Percentiles rank a stretch among this genome's conserved stretches.
phyloP scores from a whole-genome alignment of 2,888 invertebrate species.

The Cryptosula pallasiana region DNA sequence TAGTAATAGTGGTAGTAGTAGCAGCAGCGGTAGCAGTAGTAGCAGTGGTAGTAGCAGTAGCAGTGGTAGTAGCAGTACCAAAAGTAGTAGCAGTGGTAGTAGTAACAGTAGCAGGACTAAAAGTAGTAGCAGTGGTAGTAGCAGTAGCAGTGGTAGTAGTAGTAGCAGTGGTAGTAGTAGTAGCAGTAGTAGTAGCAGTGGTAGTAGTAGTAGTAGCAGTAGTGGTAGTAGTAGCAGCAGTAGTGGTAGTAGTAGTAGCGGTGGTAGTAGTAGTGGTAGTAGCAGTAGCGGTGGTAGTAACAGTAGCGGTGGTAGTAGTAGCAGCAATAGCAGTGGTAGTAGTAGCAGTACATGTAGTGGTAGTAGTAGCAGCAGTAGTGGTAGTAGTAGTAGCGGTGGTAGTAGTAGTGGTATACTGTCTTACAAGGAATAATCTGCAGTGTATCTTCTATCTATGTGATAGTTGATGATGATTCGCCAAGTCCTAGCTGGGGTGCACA shows the following conservation, averaged over 20 bases:
- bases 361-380: constrained; percentile 27
- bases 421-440: background rate
- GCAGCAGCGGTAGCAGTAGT: constrained; percentile 8
- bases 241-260: constrained; percentile 27
- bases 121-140: constrained; percentile 18
- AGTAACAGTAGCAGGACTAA: background rate
- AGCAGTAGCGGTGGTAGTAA: constrained; percentile 26
- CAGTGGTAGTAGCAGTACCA: constrained; percentile 19
- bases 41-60: constrained; percentile 19
- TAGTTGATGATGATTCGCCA: constrained; percentile 19
- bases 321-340: constrained; percentile 26
- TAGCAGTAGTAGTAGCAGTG: constrained; percentile 24
- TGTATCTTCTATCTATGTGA: background rate
- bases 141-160: constrained; percentile 9
- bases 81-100: constrained; percentile 24
- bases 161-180: constrained; percentile 21
- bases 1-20: constrained; percentile 18
- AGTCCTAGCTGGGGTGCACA: background rate
- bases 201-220: constrained; percentile 25
- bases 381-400: constrained; percentile 27
- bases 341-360: constrained; percentile 27
- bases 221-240: constrained; percentile 27
- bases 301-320: constrained; percentile 24
- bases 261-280: constrained; percentile 27
- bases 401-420: background rate